Conservation (phyloP, 1,140 invertebrate genomes). For the Forficula auricularia region DNA sequence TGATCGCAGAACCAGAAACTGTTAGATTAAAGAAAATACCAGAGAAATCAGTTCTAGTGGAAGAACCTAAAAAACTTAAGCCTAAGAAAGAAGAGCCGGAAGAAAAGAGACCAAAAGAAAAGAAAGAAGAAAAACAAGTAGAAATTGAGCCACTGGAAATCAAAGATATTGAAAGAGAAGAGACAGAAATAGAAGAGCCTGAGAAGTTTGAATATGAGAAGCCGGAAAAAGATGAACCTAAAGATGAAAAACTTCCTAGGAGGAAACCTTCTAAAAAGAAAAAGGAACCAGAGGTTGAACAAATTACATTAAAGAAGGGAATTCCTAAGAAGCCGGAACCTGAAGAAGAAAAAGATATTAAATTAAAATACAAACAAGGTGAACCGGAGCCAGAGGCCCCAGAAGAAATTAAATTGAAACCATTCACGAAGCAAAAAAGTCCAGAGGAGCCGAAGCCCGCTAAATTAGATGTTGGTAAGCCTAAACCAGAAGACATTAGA, state of each 20-base stretch:
- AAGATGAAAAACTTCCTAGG: constrained; percentile 26
- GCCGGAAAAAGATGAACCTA: constrained; percentile 23
- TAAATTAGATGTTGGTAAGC: constrained; percentile 1
- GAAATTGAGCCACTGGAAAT: constrained; percentile 26
- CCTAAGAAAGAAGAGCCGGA: constrained; percentile 18
- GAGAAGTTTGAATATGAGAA: constrained; percentile 11
- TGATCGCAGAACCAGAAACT: constrained; percentile 29
- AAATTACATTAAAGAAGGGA: constrained; percentile 30
- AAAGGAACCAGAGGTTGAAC: constrained; percentile 28
- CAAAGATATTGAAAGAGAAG: constrained; percentile 27
- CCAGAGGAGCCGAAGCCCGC: not conserved
- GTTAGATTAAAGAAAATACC: constrained; percentile 28
- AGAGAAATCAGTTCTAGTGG: constrained; percentile 17
- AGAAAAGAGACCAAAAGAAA: constrained; percentile 11
- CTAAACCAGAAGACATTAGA: constrained; percentile 9
- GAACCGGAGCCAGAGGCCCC: constrained; percentile 7
- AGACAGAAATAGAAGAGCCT: constrained; percentile 17
- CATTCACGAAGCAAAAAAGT: constrained; percentile 5
- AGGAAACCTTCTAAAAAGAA: constrained; percentile 23
- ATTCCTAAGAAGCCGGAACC: constrained; percentile 31
- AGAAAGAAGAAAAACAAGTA: constrained; percentile 17
- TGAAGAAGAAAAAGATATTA: constrained; percentile 32
- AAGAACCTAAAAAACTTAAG: constrained; percentile 19
- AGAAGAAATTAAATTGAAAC: constrained; percentile 5
- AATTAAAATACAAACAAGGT: constrained; percentile 6